phyloP scores from a whole-genome alignment of 1,140 invertebrate genomes.

The Pachyrhynchus sulphureomaculatus region DNA sequence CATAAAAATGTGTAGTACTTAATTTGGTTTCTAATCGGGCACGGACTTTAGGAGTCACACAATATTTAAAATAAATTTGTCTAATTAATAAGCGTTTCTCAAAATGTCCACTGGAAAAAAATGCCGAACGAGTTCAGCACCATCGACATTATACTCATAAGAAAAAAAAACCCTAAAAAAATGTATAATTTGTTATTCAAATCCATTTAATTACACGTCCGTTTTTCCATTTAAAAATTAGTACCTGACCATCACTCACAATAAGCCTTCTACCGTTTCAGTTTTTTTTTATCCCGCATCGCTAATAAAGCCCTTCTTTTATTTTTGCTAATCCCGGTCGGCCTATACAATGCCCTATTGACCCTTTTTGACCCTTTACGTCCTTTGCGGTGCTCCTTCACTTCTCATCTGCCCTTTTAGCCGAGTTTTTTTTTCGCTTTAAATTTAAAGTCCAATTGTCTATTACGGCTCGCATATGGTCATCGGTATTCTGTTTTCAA shows the following conservation, averaged over 20 bases:
- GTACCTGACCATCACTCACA: background rate
- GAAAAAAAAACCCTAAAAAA: too few relatives aligned
- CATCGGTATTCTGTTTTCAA: background rate
- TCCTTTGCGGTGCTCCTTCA: background rate
- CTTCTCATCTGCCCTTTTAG: background rate
- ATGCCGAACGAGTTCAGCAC: too few relatives aligned
- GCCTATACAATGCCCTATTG: background rate
- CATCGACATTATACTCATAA: too few relatives aligned
- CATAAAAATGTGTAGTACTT: too few relatives aligned
- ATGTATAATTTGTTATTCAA: too few relatives aligned
- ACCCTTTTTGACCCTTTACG: constrained; percentile 3
- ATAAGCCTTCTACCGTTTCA: background rate
- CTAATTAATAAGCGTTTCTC: too few relatives aligned
- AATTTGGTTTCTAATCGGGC: too few relatives aligned
- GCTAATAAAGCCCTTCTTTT: constrained; percentile 3
- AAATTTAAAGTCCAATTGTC: background rate
- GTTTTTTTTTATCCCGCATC: background rate
- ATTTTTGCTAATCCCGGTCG: constrained; percentile 3
- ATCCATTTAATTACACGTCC: too few relatives aligned
- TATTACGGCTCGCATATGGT: constrained; percentile 1
- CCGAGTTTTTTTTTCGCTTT: constrained; percentile 1
- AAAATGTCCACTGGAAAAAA: too few relatives aligned
- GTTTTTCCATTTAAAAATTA: too few relatives aligned
- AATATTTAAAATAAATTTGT: too few relatives aligned
- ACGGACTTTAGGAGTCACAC: too few relatives aligned